Percentiles rank a stretch among this genome's conserved stretches.
These are phyloP conservation scores for Lamellibrachia columna DNA, from an alignment of 2,888 invertebrate species.

Conservation along the genomic window DNA sequence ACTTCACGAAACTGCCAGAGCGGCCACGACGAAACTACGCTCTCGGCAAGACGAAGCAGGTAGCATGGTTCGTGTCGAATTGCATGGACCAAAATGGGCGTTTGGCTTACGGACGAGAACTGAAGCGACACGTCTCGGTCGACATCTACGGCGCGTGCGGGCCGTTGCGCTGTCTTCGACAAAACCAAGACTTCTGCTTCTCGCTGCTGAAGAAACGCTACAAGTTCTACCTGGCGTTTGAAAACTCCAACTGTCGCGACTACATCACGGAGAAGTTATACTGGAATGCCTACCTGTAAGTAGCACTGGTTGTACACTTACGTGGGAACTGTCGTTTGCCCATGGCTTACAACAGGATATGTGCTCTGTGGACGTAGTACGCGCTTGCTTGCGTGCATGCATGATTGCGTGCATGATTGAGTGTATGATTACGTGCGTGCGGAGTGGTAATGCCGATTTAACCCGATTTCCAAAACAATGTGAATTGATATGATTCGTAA, in stretches of 20 bases:
- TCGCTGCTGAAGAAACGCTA: constrained; percentile 31
- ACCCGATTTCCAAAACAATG: too few species aligned
- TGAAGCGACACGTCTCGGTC: constrained; percentile 81
- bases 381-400: neutral
- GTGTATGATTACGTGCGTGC: neutral
- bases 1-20: constrained; percentile 31
- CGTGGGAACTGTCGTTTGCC: neutral
- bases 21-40: constrained; percentile 35
- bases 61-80: constrained; percentile 98
- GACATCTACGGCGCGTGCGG: constrained; percentile 73
- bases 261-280: constrained; percentile 46
- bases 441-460: too few species aligned
- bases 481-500: too few species aligned
- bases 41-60: constrained; percentile 90
- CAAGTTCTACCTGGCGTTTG: constrained; percentile 44
- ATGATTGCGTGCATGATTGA: neutral
- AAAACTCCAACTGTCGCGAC: constrained; percentile 44
- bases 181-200: constrained; percentile 71
- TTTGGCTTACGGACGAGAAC: constrained; percentile 84
- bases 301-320: neutral
- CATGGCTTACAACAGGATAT: neutral
- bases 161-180: constrained; percentile 74
- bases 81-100: constrained; percentile 92
- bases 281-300: constrained; percentile 38
- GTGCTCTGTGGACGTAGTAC: neutral